A percentile compares a stretch with the other conserved stretches of the same genome.
phyloP scores from a whole-genome alignment of 2,797 vertebrate species.

The Chloroceryle amazona region DNA sequence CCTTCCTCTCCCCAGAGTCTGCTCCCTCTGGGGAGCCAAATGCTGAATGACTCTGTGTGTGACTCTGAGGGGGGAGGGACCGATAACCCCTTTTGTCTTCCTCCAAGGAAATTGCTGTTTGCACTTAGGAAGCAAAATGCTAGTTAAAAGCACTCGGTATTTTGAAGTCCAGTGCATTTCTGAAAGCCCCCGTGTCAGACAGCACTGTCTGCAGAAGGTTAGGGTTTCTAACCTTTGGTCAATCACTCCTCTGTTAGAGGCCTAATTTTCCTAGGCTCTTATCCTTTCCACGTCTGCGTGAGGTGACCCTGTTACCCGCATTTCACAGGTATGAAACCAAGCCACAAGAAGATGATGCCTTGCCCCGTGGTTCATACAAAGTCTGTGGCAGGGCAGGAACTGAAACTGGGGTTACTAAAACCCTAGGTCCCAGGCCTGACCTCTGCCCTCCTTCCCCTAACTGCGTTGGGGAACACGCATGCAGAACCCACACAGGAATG shows the following conservation, averaged over 20 bases:
- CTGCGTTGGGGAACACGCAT: rapidly evolving
- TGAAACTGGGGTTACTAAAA: not conserved
- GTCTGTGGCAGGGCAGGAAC: not conserved
- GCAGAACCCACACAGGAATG: not conserved
- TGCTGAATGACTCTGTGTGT: not conserved
- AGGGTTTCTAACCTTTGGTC: not conserved
- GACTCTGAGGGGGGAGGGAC: not conserved
- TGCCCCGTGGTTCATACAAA: rapidly evolving
- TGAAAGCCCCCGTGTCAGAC: not conserved
- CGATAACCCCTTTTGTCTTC: not conserved
- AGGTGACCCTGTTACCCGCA: not conserved
- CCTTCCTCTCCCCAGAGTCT: not conserved
- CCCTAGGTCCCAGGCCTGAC: not conserved
- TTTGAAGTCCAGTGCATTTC: not conserved
- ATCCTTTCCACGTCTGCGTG: not conserved
- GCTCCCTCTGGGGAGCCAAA: not conserved
- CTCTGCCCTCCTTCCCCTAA: not conserved
- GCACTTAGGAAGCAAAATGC: not conserved
- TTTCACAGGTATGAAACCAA: not conserved
- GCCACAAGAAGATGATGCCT: not conserved
- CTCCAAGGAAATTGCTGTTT: not conserved
- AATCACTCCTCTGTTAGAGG: not conserved
- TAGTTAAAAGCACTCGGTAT: not conserved
- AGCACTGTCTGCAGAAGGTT: not conserved
- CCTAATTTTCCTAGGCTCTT: not conserved